phyloP scores from a whole-genome alignment of 2,797 vertebrate genomes.

The Calcarius lapponicus region DNA sequence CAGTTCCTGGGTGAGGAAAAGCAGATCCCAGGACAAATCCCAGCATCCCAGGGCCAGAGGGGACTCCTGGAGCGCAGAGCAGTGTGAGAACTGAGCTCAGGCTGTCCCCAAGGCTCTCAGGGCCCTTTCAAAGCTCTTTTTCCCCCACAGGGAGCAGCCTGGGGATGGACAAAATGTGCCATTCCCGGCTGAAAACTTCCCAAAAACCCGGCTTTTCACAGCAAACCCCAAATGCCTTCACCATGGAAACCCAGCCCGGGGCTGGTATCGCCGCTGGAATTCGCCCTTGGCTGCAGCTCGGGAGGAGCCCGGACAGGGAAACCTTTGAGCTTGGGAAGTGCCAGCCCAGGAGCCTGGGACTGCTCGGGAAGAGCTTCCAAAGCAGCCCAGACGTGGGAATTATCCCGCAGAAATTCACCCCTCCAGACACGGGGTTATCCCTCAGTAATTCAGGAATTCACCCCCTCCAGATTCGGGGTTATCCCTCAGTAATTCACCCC shows the following conservation, averaged over 20 bases:
- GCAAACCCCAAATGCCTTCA: neutral
- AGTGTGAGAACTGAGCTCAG: neutral
- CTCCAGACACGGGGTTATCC: too few relatives aligned
- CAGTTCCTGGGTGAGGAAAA: neutral
- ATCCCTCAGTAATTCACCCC: too few relatives aligned
- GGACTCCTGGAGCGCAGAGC: neutral
- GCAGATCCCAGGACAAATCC: neutral
- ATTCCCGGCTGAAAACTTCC: neutral
- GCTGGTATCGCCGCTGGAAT: conserved; percentile 10
- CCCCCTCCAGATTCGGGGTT: too few relatives aligned
- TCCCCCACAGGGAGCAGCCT: neutral
- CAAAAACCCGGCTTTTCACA: neutral
- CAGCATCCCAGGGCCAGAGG: neutral
- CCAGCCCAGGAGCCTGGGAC: neutral
- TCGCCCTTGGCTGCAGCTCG: neutral
- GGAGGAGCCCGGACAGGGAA: neutral
- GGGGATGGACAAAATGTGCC: neutral
- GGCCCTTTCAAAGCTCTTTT: neutral
- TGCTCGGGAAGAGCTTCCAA: neutral
- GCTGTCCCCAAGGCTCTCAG: neutral
- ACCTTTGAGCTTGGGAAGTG: neutral
- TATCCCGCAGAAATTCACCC: neutral
- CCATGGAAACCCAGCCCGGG: neutral
- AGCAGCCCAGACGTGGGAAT: neutral
- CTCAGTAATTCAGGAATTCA: too few relatives aligned